A percentile compares a stretch with the other conserved stretches of the same genome.
These are phyloP conservation scores for Azemiops feae DNA, from an alignment of 2,113 vertebrate species.

Conservation along the genomic window DNA sequence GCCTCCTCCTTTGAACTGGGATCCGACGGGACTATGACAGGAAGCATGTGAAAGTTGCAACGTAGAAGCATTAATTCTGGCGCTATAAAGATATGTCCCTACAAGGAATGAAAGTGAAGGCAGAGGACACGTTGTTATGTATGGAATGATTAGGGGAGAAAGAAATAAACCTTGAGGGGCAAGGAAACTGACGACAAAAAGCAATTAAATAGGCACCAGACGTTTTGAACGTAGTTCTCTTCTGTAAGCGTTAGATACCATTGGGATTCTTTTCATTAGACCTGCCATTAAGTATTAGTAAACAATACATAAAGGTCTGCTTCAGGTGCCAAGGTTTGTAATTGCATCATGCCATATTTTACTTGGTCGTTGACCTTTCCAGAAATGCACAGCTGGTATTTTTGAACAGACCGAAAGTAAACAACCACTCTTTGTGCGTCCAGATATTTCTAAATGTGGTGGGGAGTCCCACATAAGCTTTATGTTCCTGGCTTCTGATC, in stretches of 20 bases:
- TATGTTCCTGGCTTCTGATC: not conserved
- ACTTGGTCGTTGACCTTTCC: not conserved
- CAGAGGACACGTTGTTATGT: conserved; percentile 55
- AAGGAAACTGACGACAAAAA: conserved; percentile 64
- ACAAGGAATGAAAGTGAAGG: conserved; percentile 45
- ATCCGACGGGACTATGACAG: not conserved
- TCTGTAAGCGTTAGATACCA: conserved; percentile 37
- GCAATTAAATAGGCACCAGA: conserved; percentile 64
- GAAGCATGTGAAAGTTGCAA: conserved; percentile 34
- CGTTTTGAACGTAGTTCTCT: conserved; percentile 47
- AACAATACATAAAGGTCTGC: conserved; percentile 9
- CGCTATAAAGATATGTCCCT: conserved; percentile 47
- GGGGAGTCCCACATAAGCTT: not conserved
- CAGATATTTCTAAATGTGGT: not conserved
- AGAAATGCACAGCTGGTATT: not conserved
- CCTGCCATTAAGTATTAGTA: conserved; percentile 23
- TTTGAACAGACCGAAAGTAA: conserved; percentile 23
- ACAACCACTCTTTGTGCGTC: not conserved
- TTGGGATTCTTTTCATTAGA: conserved; percentile 28
- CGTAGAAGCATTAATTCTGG: conserved; percentile 55
- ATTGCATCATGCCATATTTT: not conserved
- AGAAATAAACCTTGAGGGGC: conserved; percentile 73
- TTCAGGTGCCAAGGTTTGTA: not conserved
- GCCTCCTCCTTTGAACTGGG: not conserved
- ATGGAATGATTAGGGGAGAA: conserved; percentile 65